Conservation (phyloP, 2,888 invertebrate species). For the Sphaerophoria taeniata region DNA sequence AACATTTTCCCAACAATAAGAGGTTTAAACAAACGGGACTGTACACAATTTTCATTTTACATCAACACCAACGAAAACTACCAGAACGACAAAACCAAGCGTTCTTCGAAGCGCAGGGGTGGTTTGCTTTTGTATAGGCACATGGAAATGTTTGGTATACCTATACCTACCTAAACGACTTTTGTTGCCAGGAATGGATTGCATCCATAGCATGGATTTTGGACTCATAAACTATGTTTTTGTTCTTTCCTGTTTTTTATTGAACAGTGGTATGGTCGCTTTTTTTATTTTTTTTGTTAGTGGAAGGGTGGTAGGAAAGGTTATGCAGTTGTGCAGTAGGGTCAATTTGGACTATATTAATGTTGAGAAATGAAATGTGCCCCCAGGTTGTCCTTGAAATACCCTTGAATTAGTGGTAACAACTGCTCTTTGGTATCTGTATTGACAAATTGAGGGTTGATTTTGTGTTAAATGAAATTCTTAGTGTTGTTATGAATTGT, state of each 20-base stretch:
- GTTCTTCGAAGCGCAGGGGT: neutral
- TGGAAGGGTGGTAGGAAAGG: too few species aligned
- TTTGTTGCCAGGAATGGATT: too few species aligned
- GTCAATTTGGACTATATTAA: neutral
- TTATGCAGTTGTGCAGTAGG: constrained; percentile 2
- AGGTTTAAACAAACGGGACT: constrained; percentile 49
- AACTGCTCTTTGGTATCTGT: neutral
- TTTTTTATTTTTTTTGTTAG: neutral
- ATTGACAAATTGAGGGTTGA: neutral
- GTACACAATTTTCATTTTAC: constrained; percentile 41
- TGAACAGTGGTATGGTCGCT: constrained; percentile 1
- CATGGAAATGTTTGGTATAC: constrained; percentile 11
- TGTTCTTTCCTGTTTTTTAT: constrained; percentile 25
- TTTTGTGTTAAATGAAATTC: neutral
- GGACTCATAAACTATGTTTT: too few species aligned
- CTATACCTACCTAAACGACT: too few species aligned
- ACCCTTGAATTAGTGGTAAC: constrained; percentile 8
- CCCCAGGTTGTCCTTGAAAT: constrained; percentile 38
- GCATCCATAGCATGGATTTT: too few species aligned
- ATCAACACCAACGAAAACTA: neutral
- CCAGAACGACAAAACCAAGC: neutral
- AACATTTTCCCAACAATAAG: constrained; percentile 32
- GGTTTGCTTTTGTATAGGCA: constrained; percentile 28
- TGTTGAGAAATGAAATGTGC: neutral
- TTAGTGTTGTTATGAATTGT: neutral